phyloP scores from a whole-genome alignment of 2,888 invertebrate species.

The Cryptus armator region DNA sequence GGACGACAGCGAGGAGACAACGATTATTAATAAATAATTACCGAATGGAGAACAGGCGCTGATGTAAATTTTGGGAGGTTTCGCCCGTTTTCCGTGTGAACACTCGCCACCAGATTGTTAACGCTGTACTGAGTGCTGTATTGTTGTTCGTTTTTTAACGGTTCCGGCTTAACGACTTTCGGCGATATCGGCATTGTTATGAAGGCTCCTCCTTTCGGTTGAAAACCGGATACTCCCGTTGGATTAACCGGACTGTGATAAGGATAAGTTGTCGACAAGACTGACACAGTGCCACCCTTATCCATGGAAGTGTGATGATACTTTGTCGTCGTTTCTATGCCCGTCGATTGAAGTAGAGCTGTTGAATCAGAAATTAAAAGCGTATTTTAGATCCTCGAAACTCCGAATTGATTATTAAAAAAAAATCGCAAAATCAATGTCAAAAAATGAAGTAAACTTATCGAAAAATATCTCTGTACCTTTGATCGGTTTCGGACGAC shows the following conservation, averaged over 20 bases:
- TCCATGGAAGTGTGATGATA: conserved; percentile 85
- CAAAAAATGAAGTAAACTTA: neutral
- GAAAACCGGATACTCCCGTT: conserved; percentile 94
- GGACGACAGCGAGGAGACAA: conserved; percentile 34
- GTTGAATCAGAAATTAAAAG: conserved; percentile 9
- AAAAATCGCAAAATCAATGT: too few relatives aligned
- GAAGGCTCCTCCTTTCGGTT: conserved; percentile 97
- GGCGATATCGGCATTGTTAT: conserved; percentile 92
- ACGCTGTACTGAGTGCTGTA: conserved; percentile 82
- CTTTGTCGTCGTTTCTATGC: conserved; percentile 86
- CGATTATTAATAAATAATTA: conserved; percentile 71
- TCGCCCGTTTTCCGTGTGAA: conserved; percentile 82
- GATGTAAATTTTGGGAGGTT: conserved; percentile 82
- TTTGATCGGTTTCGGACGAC: conserved; percentile 96
- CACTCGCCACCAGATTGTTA: conserved; percentile 80
- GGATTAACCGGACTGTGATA: conserved; percentile 92
- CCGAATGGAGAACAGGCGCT: conserved; percentile 81
- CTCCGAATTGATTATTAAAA: neutral
- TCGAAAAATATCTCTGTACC: conserved; percentile 73
- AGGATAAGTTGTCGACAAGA: conserved; percentile 86
- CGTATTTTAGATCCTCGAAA: neutral
- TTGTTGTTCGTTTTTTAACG: conserved; percentile 77
- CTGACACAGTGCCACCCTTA: conserved; percentile 83
- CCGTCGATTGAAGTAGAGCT: conserved; percentile 87
- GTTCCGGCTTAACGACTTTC: conserved; percentile 85